Conservation (phyloP, 53 echinoderm and acorn worm genomes). For the Echinarachnius parma region DNA sequence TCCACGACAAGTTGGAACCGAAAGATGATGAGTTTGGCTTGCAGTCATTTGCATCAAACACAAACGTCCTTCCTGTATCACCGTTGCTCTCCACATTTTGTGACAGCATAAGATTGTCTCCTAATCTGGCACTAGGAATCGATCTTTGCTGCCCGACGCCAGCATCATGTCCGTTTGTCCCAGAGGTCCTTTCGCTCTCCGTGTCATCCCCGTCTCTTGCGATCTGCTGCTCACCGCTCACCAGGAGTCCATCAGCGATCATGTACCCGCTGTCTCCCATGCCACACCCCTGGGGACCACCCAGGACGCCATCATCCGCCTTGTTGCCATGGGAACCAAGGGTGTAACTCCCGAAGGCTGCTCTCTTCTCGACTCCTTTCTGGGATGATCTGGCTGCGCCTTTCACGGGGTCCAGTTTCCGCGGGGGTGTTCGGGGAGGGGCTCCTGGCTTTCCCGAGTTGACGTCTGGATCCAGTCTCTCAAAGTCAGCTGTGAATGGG, state of each 20-base stretch:
- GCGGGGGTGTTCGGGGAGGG: constrained; percentile 25
- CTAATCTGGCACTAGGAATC: too few species aligned
- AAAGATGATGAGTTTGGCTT: constrained; percentile 10
- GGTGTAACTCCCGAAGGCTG: background rate
- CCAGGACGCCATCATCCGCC: constrained; percentile 3
- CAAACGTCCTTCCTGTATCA: background rate
- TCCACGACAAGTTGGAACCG: background rate
- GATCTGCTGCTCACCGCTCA: background rate
- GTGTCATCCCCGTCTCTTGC: background rate
- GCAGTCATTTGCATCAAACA: background rate
- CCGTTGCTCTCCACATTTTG: background rate
- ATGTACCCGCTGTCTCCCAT: constrained; percentile 8
- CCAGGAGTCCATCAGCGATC: constrained; percentile 12
- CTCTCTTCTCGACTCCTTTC: background rate
- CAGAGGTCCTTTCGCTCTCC: background rate
- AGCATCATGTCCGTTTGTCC: too few species aligned
- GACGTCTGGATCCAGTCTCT: constrained; percentile 24
- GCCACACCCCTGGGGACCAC: background rate
- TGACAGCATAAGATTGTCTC: too few species aligned
- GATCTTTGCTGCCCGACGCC: too few species aligned
- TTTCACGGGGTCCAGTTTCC: constrained; percentile 52
- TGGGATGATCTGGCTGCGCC: background rate
- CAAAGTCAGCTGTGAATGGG: constrained; percentile 34
- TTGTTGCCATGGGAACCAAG: constrained; percentile 31
- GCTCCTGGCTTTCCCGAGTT: background rate